Base-by-base conservation (phyloP, 2,888 invertebrate species). In the Andrena haemorrhoa region DNA sequence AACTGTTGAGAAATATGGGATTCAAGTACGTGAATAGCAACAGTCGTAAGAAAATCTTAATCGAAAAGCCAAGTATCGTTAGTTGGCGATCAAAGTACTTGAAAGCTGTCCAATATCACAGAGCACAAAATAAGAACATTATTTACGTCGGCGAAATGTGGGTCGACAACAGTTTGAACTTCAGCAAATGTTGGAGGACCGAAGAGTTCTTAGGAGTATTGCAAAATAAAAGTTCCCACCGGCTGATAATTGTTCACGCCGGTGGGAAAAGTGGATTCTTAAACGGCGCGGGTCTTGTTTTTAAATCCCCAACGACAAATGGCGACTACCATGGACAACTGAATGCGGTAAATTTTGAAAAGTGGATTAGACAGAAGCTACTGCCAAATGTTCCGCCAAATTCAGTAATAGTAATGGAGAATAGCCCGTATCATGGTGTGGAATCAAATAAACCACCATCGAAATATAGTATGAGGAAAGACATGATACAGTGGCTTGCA, bases 321-420 rank as follows among this genome's bases (percentile, higher is more conserved):
- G 12, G 5, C 4, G 5, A 41, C 41, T 41, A 41, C 16, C 12
- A 41, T 0, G 5, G 41, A 3, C 41, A 41, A 5, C 4, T 16
- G 4, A 4, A 41, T 5, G 41, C 41, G 1, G 16, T 41, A 4
- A 12, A 41, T 4, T 41, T 41, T 12, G 35, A 56, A 20, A 72
- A 64, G n/a, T 56, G 63, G 41, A 5, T 47, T 7, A 16, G 4
- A 23, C 41, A 70, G 20, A 70, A 70, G 12, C 20, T 70, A 26
- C 7, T 70, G 3, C 70, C 60, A 3, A 70, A 70, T 7, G 26
- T 70, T 31, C 12, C 31, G 1, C 10, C n/a, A 1, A 70, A 60
- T 60, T 31, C 33, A 0, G 51, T 72, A 1, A 16, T 72, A 1
- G 6, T 63, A 1, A 63, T 72, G 35, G 63, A 72, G 2, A 51